Conservation (phyloP, 2,113 vertebrate genomes). For the Alouatta palliata region DNA sequence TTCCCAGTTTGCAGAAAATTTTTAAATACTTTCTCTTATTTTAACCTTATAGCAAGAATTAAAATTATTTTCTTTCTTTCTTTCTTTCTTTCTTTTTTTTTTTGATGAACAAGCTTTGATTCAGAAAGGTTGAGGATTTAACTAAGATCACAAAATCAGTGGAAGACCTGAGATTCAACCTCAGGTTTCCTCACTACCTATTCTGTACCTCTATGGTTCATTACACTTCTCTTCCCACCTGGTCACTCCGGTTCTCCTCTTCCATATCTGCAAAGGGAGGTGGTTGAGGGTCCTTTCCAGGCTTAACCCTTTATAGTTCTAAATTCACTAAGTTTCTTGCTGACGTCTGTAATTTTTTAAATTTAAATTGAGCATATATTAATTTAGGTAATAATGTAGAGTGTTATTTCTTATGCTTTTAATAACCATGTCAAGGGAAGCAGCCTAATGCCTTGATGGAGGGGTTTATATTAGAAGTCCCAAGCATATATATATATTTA, state of each 20-base stretch:
- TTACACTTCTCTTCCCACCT: not conserved
- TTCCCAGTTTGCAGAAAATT: not conserved
- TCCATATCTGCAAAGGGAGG: not conserved
- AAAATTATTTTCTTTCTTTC: not conserved
- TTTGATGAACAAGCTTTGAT: not conserved
- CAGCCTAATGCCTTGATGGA: not conserved
- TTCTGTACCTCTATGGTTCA: slow-evolving; percentile 1
- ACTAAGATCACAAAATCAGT: not conserved
- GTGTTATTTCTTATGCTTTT: slow-evolving; percentile 4
- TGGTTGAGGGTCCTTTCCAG: not conserved
- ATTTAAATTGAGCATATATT: not conserved
- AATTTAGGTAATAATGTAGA: slow-evolving; percentile 1
- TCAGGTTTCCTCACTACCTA: not conserved
- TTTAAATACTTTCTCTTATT: slow-evolving; percentile 6
- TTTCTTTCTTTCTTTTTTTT: not conserved
- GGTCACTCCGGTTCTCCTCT: not conserved
- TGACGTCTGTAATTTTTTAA: not conserved
- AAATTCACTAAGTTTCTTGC: not conserved
- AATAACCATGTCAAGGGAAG: not conserved
- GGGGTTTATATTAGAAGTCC: slow-evolving; percentile 38
- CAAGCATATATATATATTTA: not conserved
- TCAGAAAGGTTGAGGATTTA: slow-evolving; percentile 1
- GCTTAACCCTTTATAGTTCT: not conserved
- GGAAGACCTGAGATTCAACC: not conserved
- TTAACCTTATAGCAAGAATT: not conserved